A percentile compares a stretch with the other conserved stretches of the same genome.
Conservation (phyloP, 2,888 invertebrate species). For the Parnassius orleans region DNA sequence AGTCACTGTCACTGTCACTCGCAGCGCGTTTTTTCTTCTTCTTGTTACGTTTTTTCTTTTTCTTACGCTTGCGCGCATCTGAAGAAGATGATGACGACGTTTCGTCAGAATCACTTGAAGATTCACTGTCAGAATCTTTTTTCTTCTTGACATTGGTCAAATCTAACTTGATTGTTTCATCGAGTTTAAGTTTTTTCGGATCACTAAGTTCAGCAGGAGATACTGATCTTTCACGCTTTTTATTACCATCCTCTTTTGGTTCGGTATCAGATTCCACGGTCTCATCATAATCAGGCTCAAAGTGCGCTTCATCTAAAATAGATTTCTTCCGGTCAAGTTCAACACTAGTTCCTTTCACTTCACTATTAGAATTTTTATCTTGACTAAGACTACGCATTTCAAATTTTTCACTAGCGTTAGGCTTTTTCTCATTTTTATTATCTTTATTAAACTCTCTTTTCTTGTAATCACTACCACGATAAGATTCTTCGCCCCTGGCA, state of each 20-base stretch:
- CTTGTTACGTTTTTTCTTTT: conserved; percentile 83
- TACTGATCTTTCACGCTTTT: conserved; percentile 62
- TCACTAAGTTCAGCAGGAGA: conserved; percentile 51
- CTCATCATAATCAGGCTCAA: conserved; percentile 88
- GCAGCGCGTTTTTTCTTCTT: conserved; percentile 82
- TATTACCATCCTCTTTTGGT: conserved; percentile 75
- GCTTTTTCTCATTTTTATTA: conserved; percentile 39
- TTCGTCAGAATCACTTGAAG: conserved; percentile 70
- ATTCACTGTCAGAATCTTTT: conserved; percentile 68
- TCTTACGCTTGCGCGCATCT: conserved; percentile 81
- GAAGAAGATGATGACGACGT: conserved; percentile 75
- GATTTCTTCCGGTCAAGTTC: conserved; percentile 83
- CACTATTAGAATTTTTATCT: conserved; percentile 31
- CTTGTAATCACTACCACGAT: conserved; percentile 43
- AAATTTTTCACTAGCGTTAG: conserved; percentile 30
- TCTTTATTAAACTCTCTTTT: conserved; percentile 52
- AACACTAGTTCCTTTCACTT: conserved; percentile 45
- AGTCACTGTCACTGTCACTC: conserved; percentile 83
- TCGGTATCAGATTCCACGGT: conserved; percentile 82
- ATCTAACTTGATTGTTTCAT: conserved; percentile 74
- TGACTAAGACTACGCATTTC: conserved; percentile 29
- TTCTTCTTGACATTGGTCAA: conserved; percentile 74
- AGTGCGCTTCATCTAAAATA: conserved; percentile 86
- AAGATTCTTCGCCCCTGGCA: conserved; percentile 49
- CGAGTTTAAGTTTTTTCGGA: conserved; percentile 58